Conservation (phyloP, 2,797 vertebrate species). For the Limnodromus scolopaceus region DNA sequence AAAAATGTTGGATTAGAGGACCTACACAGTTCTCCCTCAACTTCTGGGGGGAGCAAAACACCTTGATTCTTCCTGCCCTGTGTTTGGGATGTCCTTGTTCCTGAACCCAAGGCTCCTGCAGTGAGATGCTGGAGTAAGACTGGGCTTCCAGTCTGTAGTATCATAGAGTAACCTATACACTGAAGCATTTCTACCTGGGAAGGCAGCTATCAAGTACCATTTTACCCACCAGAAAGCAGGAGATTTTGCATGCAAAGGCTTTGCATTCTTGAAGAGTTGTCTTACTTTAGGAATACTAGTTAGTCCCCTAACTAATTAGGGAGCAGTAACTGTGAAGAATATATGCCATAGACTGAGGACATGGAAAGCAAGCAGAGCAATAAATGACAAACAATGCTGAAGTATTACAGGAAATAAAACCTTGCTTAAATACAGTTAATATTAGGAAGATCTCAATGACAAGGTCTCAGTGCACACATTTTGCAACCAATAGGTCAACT, state of each 20-base stretch:
- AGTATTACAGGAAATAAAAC: background rate
- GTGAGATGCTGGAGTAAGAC: background rate
- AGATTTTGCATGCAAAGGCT: background rate
- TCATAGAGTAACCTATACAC: background rate
- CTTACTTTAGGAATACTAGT: background rate
- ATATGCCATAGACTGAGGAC: background rate
- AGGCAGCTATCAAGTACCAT: background rate
- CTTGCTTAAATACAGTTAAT: background rate
- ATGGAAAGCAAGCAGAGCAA: background rate
- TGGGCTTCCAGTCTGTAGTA: background rate
- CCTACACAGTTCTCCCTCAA: background rate
- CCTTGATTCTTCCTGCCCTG: accelerated
- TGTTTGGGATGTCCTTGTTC: background rate
- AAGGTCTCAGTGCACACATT: background rate
- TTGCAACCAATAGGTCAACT: background rate
- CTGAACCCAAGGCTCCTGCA: background rate
- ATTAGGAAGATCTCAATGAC: background rate
- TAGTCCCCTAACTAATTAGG: background rate
- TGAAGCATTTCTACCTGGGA: background rate
- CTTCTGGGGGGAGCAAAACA: background rate
- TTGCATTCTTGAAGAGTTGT: background rate
- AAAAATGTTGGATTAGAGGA: background rate
- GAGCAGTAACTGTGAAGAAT: background rate
- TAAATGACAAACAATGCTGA: background rate
- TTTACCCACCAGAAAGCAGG: background rate